Evolutionary conservation across 2,797 vertebrate species (phyloP), one percentile per base, ranked within the genome.

Genomic region (Microctenopoma stevenorrisi): DNA sequence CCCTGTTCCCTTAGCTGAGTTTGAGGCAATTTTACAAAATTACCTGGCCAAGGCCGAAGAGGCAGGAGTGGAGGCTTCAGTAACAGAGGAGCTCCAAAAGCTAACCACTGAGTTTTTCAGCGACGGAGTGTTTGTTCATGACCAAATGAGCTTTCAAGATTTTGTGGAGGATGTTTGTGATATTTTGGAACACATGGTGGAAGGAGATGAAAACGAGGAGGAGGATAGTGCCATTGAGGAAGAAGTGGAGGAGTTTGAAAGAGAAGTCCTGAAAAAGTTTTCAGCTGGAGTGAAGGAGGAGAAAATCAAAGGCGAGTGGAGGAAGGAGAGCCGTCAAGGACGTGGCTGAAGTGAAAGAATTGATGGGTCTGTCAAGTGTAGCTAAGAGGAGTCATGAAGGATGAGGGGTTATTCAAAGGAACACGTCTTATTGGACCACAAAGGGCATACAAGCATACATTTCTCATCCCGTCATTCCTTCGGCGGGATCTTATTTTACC

Each of bases 131-230:
- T 99, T 98, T 14, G 84, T 90, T 35, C 98, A 98, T 0, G 89
- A 98, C 76, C 94, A 89, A 61, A 91, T 95, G 76, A 94, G 93
- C 42, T 98, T 98, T 43, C 80, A 89, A 0, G 96, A 96, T 68
- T 96, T 97, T 1, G 94, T 93, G 42, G 96, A 97, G 1, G 95
- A 97, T 0, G 48, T 98, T 66, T 94, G 86, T 0, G 96, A 99
- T 28, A 93, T 96, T 73, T 86, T 98, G 78, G 97, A 99, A 81
- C 96, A 96, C 58, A 81, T 95, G 89, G 96, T 95, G 0, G 81
- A 93, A 71, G 79, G 33, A 3, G 91, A 95, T 13, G 92, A 93
- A 4, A 84, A 83, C 0, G 49, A 94, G 0, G 53, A 40, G n/a
- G 81, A 35, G n/a, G 81, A 87, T 16, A 26, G 86, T 0, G 64